Base-by-base conservation (phyloP, 2,888 invertebrate genomes). In the Hypomecis atomaria region DNA sequence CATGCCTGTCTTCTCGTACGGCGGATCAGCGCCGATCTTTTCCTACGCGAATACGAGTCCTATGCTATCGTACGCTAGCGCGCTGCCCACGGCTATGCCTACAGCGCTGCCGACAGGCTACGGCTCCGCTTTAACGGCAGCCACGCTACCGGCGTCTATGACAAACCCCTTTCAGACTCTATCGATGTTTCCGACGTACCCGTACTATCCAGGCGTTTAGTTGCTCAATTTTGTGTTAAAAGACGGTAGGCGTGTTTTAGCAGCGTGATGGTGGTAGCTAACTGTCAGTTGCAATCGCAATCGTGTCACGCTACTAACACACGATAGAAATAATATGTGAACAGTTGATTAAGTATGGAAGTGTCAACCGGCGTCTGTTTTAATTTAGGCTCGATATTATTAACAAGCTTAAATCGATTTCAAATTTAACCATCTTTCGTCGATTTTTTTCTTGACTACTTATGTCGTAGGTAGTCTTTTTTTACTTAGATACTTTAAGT, bases 1-100 rank as follows among this genome's bases (percentile, higher is more conserved):
- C n/a, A 81, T 86, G 0, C 93, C 94, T 0, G 82, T 94, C 50
- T 88, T 94, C 11, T 94, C 94, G n/a, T 94, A 94, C 78, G 94
- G 92, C 34, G 85, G 82, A 0, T 84, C 89, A 0, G 72, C 85
- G 0, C 92, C 92, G 0, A 86, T 91, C n/a, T 90, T 92, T 65
- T 87, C 92, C 9, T 92, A 91, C 70, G 89, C 90, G 1, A 91
- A 88, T 44, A 82, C 89, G 0, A 79, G 78, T 33, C 85, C 87
- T 0, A 86, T 90, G 83, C 71, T 91, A 0, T 81, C 87, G 5
- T 90, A 89, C 63, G 82, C 81, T 1, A 87, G 77, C 44, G 83
- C 86, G 2, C 60, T 90, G 43, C 83, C 81, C 5, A 71, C 83
- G 0, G 85, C 79, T 0, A 72, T 88, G 43, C 86, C 88, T 0